phyloP scores from a whole-genome alignment of 2,888 invertebrate genomes.

The Limulus polyphemus region DNA sequence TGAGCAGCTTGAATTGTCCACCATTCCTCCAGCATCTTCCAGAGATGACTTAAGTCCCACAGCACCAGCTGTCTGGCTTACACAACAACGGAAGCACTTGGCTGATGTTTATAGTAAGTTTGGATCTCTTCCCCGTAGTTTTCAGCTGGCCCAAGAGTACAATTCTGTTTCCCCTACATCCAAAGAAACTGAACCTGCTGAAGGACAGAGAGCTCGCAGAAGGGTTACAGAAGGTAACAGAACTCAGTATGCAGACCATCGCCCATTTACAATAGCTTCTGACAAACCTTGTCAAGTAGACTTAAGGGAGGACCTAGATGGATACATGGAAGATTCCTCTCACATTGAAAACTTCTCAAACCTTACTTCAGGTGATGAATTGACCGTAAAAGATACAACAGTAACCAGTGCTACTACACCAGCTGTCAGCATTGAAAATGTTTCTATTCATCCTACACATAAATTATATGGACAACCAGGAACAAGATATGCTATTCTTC shows the following conservation, averaged over 20 bases:
- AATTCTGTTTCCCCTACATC: background rate
- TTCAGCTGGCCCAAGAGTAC: constrained; percentile 51
- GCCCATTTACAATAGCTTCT: constrained; percentile 58
- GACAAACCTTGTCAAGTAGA: constrained; percentile 49
- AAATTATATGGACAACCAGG: constrained; percentile 57
- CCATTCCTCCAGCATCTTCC: constrained; percentile 9
- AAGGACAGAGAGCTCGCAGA: constrained; percentile 8
- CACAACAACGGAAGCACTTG: constrained; percentile 55
- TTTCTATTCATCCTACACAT: constrained; percentile 57
- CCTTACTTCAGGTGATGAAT: constrained; percentile 17
- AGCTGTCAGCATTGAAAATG: constrained; percentile 39
- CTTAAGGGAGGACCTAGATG: constrained; percentile 53
- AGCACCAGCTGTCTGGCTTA: constrained; percentile 56
- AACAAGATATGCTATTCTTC: constrained; percentile 32
- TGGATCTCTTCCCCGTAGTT: constrained; percentile 63
- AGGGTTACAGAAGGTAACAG: constrained; percentile 10
- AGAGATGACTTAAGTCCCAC: constrained; percentile 43
- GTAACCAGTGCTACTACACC: constrained; percentile 36
- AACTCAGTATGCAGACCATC: constrained; percentile 32
- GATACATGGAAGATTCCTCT: constrained; percentile 7
- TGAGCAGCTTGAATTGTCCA: background rate
- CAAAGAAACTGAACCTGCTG: background rate
- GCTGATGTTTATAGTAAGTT: constrained; percentile 54
- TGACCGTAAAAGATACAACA: constrained; percentile 32
- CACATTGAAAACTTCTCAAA: constrained; percentile 36